These are phyloP conservation scores for Beris morrisii DNA, from an alignment of 2,888 invertebrate species.

Conservation along the genomic window DNA sequence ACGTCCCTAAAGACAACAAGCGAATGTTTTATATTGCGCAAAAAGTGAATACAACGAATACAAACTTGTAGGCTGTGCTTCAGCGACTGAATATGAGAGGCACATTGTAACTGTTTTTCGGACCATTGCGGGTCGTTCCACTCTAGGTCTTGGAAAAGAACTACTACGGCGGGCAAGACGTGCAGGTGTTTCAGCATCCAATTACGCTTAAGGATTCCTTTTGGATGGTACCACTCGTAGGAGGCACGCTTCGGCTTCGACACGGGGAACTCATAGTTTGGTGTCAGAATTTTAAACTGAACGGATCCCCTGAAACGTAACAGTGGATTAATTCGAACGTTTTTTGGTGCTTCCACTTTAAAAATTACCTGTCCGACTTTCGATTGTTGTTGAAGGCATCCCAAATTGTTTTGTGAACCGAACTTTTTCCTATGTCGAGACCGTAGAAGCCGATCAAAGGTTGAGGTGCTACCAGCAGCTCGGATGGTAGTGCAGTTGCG, in stretches of 20 bases:
- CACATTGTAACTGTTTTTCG: constrained; percentile 92
- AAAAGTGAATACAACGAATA: background rate
- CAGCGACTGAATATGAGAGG: constrained; percentile 81
- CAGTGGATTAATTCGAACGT: background rate
- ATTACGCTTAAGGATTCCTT: constrained; percentile 89
- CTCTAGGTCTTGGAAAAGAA: constrained; percentile 94
- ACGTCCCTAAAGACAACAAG: constrained; percentile 48
- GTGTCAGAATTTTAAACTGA: constrained; percentile 77
- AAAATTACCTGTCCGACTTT: constrained; percentile 63
- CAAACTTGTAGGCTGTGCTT: constrained; percentile 57
- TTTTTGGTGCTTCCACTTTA: background rate
- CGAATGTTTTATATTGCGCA: constrained; percentile 2
- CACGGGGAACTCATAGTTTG: constrained; percentile 84
- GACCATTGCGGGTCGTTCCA: constrained; percentile 96
- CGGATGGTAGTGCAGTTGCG: constrained; percentile 73
- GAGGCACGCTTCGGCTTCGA: constrained; percentile 84
- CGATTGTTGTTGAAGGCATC: constrained; percentile 86
- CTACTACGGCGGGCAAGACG: constrained; percentile 88
- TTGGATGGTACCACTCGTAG: constrained; percentile 94
- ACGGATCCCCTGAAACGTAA: constrained; percentile 67
- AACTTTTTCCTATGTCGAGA: constrained; percentile 80
- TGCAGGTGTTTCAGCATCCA: constrained; percentile 95
- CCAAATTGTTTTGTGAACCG: constrained; percentile 90
- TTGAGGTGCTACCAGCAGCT: constrained; percentile 80
- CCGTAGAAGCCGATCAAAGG: constrained; percentile 88